Conservation (phyloP, 2,888 invertebrate genomes). For the Spisula solida region DNA sequence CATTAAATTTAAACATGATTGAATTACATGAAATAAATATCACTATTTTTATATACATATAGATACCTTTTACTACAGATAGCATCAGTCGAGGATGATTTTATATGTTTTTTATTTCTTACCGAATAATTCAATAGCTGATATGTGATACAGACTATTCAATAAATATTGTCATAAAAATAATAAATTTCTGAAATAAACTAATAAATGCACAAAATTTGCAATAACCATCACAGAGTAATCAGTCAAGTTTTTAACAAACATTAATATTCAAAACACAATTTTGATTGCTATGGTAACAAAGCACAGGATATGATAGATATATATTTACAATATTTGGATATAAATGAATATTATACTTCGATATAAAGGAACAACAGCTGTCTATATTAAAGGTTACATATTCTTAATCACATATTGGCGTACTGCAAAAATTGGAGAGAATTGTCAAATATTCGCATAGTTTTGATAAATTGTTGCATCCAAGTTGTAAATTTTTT, state of each 20-base stretch:
- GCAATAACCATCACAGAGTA: background rate
- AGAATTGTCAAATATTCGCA: no score
- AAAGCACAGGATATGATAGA: background rate
- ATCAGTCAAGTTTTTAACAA: slow-evolving; percentile 5
- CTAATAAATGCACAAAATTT: slow-evolving; percentile 4
- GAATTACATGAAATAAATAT: slow-evolving; percentile 54
- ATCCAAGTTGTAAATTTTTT: no score
- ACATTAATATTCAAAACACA: background rate
- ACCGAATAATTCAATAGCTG: slow-evolving; percentile 37
- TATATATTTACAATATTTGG: background rate
- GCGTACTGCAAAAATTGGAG: no score
- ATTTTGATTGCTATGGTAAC: background rate
- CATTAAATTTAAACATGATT: slow-evolving; percentile 55
- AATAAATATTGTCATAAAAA: slow-evolving; percentile 45
- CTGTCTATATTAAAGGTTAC: no score
- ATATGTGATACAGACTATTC: slow-evolving; percentile 19
- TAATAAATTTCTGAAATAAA: slow-evolving; percentile 30
- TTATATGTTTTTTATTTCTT: slow-evolving; percentile 53
- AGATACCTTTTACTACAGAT: slow-evolving; percentile 28
- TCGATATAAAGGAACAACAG: background rate
- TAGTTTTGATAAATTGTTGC: no score
- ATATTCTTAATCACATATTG: no score
- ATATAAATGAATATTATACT: background rate
- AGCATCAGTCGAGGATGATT: slow-evolving; percentile 21
- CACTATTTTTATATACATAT: slow-evolving; percentile 30